Percentiles rank a stretch among this genome's conserved stretches.
Evolutionary conservation across 2,113 vertebrate species (phyloP).

Genomic region (Enhydra lutris): DNA sequence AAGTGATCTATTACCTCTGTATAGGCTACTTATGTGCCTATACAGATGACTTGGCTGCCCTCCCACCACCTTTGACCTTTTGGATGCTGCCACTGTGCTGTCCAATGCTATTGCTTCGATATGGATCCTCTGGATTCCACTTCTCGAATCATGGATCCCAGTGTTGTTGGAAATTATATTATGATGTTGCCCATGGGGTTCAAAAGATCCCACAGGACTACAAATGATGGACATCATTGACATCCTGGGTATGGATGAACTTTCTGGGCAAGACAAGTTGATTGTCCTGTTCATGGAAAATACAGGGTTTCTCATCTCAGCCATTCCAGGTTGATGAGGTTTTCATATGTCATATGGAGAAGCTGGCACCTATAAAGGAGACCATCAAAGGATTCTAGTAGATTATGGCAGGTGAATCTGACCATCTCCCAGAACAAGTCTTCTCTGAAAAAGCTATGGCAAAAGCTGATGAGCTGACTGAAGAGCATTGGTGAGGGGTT

Average conservation of each 20-base stretch:
- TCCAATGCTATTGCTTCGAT: constrained; percentile 97
- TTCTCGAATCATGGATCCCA: constrained; percentile 98
- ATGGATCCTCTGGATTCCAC: constrained; percentile 97
- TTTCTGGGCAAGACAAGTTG: constrained; percentile 97
- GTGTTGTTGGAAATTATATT: constrained; percentile 96
- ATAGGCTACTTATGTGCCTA: constrained; percentile 97
- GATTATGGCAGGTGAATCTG: constrained; percentile 93
- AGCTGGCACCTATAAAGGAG: constrained; percentile 95
- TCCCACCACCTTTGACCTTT: constrained; percentile 97
- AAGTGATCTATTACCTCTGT: constrained; percentile 98
- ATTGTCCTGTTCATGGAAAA: constrained; percentile 94
- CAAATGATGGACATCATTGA: constrained; percentile 98
- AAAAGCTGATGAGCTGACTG: constrained; percentile 94
- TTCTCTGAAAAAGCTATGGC: constrained; percentile 96
- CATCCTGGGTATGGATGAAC: constrained; percentile 97
- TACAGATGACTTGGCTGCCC: constrained; percentile 95
- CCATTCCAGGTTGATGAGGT: constrained; percentile 99
- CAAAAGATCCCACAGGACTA: constrained; percentile 99
- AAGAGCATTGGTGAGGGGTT: constrained; percentile 90
- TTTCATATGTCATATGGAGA: constrained; percentile 95
- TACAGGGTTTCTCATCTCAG: constrained; percentile 97
- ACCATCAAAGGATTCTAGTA: constrained; percentile 93
- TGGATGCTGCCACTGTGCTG: constrained; percentile 97
- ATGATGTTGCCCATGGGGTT: constrained; percentile 94
- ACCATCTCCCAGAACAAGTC: constrained; percentile 93